A percentile compares a stretch with the other conserved stretches of the same genome.
phyloP scores from a whole-genome alignment of 2,797 vertebrate species.

The Paedocypris micromegethes region DNA sequence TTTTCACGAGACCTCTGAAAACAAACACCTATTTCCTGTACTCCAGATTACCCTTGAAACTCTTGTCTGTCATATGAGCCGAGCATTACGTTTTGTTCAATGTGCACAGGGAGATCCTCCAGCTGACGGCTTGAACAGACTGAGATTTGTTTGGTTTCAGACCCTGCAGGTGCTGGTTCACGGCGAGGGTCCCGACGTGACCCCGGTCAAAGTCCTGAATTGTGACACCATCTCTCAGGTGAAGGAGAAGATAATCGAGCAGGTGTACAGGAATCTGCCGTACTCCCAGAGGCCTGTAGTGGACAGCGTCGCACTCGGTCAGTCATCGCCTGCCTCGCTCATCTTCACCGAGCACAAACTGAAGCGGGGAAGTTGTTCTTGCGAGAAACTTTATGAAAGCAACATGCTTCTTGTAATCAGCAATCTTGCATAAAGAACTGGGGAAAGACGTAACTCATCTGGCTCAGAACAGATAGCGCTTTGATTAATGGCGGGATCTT shows the following conservation, averaged over 20 bases:
- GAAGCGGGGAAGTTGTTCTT: too few species aligned
- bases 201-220: constrained; percentile 91
- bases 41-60: too few species aligned
- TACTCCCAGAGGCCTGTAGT: constrained; percentile 88
- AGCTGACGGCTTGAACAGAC: neutral
- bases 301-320: constrained; percentile 91
- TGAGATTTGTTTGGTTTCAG: constrained; percentile 58
- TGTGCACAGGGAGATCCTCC: neutral
- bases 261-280: constrained; percentile 87
- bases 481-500: constrained; percentile 34
- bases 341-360: neutral
- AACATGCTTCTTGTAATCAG: constrained; percentile 16
- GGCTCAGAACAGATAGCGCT: constrained; percentile 12
- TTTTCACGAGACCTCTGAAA: constrained; percentile 1
- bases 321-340: constrained; percentile 34
- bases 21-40: constrained; percentile 6
- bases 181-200: constrained; percentile 82
- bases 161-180: constrained; percentile 90
- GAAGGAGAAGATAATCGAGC: constrained; percentile 97
- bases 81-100: neutral
- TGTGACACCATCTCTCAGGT: constrained; percentile 97
- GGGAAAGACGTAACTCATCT: neutral
- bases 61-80: neutral
- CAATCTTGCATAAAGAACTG: neutral
- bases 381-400: constrained; percentile 8